phyloP scores from a whole-genome alignment of 2,113 vertebrate species.

The Mesoclemmys tuberculata region DNA sequence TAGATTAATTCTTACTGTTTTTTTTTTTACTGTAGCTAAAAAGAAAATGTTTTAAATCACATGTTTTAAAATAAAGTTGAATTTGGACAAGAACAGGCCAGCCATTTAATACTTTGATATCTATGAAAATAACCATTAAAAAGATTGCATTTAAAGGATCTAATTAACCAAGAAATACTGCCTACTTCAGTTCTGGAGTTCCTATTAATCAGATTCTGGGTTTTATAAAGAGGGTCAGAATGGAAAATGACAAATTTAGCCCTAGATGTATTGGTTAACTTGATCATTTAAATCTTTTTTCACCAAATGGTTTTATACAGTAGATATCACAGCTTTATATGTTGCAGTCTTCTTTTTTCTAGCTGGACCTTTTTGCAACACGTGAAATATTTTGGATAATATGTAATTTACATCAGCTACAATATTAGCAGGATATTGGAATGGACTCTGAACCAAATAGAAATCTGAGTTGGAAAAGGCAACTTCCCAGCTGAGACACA shows the following conservation, averaged over 20 bases:
- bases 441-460: background rate
- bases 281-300: background rate
- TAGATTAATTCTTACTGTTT: background rate
- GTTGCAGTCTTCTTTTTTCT: background rate
- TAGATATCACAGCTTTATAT: background rate
- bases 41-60: background rate
- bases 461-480: background rate
- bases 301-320: background rate
- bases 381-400: background rate
- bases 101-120: background rate
- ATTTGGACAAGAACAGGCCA: background rate
- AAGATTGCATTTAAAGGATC: background rate
- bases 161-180: background rate
- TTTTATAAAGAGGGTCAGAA: background rate
- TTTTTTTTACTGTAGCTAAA: background rate
- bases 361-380: background rate
- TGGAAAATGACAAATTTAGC: background rate
- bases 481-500: conserved; percentile 18
- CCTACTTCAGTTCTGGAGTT: background rate
- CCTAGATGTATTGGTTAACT: background rate
- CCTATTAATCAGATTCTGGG: background rate
- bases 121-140: background rate
- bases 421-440: background rate
- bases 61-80: background rate
- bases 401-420: background rate